Percentiles rank a stretch among this genome's conserved stretches.
Conservation (phyloP, 1,140 invertebrate genomes). For the Dreissena polymorpha region DNA sequence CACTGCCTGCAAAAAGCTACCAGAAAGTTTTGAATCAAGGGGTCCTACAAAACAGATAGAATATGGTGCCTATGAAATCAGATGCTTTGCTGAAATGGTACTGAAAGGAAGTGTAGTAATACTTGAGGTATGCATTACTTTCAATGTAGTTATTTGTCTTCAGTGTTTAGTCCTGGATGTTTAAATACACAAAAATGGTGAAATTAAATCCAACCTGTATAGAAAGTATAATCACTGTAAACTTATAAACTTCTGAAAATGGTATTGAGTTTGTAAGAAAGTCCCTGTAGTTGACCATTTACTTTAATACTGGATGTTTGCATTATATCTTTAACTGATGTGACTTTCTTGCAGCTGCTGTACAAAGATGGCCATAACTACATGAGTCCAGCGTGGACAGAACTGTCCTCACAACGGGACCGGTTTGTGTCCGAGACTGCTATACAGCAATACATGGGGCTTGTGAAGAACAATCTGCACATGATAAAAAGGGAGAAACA, state of each 20-base stretch:
- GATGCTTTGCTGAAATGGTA: constrained; percentile 73
- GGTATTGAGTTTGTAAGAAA: too few relatives aligned
- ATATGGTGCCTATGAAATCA: constrained; percentile 74
- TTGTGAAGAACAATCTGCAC: constrained; percentile 74
- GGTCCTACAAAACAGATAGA: constrained; percentile 70
- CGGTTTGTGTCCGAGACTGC: constrained; percentile 71
- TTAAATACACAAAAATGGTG: background rate
- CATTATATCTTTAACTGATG: background rate
- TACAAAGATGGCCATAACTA: constrained; percentile 70
- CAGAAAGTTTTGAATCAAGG: constrained; percentile 69
- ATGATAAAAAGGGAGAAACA: constrained; percentile 67
- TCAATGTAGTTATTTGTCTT: constrained; percentile 59
- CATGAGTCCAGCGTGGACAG: constrained; percentile 67
- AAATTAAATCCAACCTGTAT: background rate
- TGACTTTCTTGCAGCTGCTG: constrained; percentile 62
- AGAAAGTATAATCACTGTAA: too few relatives aligned
- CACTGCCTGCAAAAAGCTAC: constrained; percentile 61
- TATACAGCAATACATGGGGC: constrained; percentile 73
- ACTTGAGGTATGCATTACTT: constrained; percentile 69
- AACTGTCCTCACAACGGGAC: constrained; percentile 45
- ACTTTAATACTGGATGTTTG: background rate
- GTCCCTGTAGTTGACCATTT: background rate
- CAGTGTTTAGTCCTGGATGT: background rate
- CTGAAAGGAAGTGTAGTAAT: constrained; percentile 75
- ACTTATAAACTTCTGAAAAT: too few relatives aligned